These are phyloP conservation scores for Coreoperca whiteheadi DNA, from an alignment of 2,113 vertebrate species.

Conservation along the genomic window DNA sequence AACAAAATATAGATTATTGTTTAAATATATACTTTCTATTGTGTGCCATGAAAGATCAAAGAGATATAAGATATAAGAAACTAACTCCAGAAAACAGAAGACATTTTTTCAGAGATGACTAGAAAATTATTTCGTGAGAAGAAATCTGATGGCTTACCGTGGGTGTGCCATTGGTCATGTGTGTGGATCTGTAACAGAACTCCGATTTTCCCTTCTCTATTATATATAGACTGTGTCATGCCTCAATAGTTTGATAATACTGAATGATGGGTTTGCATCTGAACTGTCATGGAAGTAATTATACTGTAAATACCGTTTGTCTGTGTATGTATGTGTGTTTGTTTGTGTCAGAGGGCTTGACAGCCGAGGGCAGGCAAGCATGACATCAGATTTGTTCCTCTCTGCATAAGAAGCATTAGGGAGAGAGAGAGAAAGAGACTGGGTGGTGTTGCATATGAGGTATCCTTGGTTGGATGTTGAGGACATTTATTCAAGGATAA, in stretches of 20 bases:
- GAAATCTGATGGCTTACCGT: slow-evolving; percentile 13
- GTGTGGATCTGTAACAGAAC: slow-evolving; percentile 34
- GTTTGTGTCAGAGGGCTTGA: slow-evolving; percentile 59
- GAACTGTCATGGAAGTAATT: slow-evolving; percentile 75
- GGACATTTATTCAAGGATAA: slow-evolving; percentile 27
- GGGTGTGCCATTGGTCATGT: neutral
- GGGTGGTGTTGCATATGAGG: slow-evolving; percentile 58
- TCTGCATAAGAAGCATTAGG: slow-evolving; percentile 60
- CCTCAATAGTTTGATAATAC: slow-evolving; percentile 67
- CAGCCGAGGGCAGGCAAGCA: slow-evolving; percentile 74
- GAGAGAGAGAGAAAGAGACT: slow-evolving; percentile 10
- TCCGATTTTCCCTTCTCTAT: slow-evolving; percentile 35
- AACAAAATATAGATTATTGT: too few species aligned
- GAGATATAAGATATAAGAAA: neutral
- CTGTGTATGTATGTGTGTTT: slow-evolving; percentile 56
- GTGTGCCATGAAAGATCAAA: too few species aligned
- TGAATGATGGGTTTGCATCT: slow-evolving; percentile 68
- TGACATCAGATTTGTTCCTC: slow-evolving; percentile 73
- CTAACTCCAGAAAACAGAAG: neutral
- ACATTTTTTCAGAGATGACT: neutral
- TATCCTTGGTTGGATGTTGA: slow-evolving; percentile 47
- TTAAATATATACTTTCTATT: too few species aligned
- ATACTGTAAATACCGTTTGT: slow-evolving; percentile 76
- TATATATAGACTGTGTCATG: slow-evolving; percentile 56
- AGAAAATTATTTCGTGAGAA: neutral